These are phyloP conservation scores for Tenebrosternarchus preto DNA, from an alignment of 2,113 vertebrate genomes.

Conservation along the genomic window DNA sequence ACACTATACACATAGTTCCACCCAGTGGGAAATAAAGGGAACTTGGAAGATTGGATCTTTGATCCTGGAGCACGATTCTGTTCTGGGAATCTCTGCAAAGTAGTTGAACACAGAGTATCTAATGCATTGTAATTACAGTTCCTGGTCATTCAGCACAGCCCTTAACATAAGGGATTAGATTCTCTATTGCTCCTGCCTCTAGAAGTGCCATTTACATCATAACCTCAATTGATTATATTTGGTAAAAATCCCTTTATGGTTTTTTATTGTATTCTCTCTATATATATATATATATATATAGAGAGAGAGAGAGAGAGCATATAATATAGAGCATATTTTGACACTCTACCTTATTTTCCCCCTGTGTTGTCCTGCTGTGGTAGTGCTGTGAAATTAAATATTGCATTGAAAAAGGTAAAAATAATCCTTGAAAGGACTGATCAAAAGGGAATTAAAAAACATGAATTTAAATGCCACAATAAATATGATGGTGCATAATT, in stretches of 20 bases:
- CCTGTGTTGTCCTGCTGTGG: neutral
- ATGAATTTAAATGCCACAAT: conserved; percentile 68
- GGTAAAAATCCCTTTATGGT: conserved; percentile 22
- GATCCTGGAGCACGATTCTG: neutral
- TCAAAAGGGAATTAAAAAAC: conserved; percentile 68
- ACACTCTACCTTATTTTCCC: neutral
- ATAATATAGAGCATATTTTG: no score
- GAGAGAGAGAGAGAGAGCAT: neutral
- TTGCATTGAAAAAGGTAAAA: conserved; percentile 49
- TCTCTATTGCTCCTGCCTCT: conserved; percentile 1
- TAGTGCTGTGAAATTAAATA: conserved; percentile 16
- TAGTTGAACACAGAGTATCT: conserved; percentile 8
- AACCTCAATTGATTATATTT: conserved; percentile 4
- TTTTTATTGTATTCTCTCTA: conserved; percentile 18
- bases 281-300: neutral
- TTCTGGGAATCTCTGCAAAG: neutral
- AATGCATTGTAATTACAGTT: conserved; percentile 30
- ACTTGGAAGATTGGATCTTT: conserved; percentile 4
- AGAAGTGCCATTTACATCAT: conserved; percentile 2
- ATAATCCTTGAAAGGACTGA: conserved; percentile 62
- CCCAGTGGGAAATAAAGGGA: neutral
- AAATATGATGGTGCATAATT: conserved; percentile 74
- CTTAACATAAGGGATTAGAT: conserved; percentile 13
- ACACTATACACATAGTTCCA: neutral
- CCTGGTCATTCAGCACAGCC: conserved; percentile 12